A percentile compares a stretch with the other conserved stretches of the same genome.
Evolutionary conservation across 1,140 invertebrate species (phyloP).

Genomic region (Diachasma alloeum): DNA sequence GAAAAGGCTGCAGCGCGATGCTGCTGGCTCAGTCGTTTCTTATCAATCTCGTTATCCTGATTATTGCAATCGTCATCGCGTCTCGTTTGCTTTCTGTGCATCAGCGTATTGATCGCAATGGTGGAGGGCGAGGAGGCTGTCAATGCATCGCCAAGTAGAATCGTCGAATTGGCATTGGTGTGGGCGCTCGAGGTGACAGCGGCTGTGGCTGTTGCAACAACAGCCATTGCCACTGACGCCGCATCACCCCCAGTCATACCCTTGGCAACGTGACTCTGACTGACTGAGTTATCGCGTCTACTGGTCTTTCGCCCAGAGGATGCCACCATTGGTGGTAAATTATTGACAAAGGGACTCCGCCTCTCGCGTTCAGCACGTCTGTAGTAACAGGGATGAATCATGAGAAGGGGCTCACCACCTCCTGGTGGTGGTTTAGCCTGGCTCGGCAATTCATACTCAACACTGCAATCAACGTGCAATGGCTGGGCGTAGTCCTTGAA

Average conservation of each 20-base stretch:
- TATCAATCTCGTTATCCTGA: constrained; percentile 14
- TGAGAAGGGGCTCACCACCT: constrained; percentile 78
- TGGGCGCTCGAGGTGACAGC: constrained; percentile 42
- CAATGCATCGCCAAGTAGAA: constrained; percentile 18
- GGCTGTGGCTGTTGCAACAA: constrained; percentile 45
- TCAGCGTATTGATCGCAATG: constrained; percentile 45
- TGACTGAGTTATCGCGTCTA: constrained; percentile 21
- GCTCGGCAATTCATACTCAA: constrained; percentile 84
- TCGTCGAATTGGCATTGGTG: constrained; percentile 20
- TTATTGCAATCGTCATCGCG: constrained; percentile 22
- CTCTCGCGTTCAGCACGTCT: constrained; percentile 79
- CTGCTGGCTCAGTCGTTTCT: constrained; percentile 26
- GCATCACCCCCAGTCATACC: constrained; percentile 18
- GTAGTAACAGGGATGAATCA: constrained; percentile 88
- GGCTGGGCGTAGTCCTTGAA: constrained; percentile 80
- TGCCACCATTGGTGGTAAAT: constrained; percentile 66
- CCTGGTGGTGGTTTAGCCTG: constrained; percentile 82
- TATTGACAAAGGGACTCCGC: constrained; percentile 78
- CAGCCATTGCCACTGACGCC: constrained; percentile 18
- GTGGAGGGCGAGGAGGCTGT: constrained; percentile 34
- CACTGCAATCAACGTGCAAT: constrained; percentile 83
- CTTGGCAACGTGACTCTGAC: not conserved
- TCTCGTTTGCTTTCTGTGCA: not conserved
- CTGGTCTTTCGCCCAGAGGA: constrained; percentile 36
- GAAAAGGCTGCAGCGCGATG: not conserved